These are phyloP conservation scores for Hirudinaria manillensis DNA, from an alignment of 2,888 invertebrate species.

Conservation along the genomic window DNA sequence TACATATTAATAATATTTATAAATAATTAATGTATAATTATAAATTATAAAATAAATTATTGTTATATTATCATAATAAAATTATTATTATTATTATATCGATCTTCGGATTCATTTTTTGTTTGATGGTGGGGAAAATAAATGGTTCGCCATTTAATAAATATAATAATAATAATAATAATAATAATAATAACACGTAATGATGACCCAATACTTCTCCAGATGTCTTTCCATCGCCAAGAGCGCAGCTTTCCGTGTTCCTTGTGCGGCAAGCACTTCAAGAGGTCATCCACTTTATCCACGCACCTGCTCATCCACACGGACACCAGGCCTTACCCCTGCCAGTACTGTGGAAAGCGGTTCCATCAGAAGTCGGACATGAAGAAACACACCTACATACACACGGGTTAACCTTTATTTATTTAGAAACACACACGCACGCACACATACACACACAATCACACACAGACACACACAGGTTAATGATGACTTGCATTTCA, in stretches of 20 bases:
- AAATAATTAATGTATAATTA: no score
- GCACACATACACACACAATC: neutral
- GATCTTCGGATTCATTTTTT: no score
- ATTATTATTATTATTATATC: no score
- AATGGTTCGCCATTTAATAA: no score
- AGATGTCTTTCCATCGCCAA: constrained; percentile 11
- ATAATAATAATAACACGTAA: no score
- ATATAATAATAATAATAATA: no score
- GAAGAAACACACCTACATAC: constrained; percentile 98
- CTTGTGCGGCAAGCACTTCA: constrained; percentile 93
- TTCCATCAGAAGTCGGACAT: constrained; percentile 99
- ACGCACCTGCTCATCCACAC: constrained; percentile 95
- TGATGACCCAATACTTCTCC: neutral
- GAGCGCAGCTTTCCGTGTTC: constrained; percentile 66
- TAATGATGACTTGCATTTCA: neutral
- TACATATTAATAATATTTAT: no score
- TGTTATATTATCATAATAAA: no score
- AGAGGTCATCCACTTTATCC: constrained; percentile 88
- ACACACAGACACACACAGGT: neutral
- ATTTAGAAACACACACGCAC: neutral
- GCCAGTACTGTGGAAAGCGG: constrained; percentile 93
- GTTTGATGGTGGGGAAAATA: no score
- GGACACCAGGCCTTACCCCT: constrained; percentile 92
- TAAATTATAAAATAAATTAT: no score
- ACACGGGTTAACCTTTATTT: constrained; percentile 64